Percentiles rank a stretch among this genome's conserved stretches.
Evolutionary conservation across 1,140 invertebrate genomes (phyloP).

Genomic region (Drosophila punjabiensis): DNA sequence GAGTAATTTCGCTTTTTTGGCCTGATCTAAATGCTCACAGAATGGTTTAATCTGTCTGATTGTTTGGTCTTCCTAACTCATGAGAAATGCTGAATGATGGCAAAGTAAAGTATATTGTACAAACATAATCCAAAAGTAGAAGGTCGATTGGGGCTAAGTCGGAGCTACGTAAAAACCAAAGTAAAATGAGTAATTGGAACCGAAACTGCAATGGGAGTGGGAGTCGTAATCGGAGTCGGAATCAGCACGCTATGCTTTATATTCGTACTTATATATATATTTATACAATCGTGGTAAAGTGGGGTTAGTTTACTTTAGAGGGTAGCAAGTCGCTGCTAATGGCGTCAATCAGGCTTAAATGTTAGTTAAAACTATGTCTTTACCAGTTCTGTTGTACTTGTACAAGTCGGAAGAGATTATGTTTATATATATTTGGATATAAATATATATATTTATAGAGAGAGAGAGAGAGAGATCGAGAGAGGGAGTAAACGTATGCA

Average conservation of each 20-base stretch:
- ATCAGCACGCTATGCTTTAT: conserved; percentile 74
- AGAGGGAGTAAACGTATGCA: conserved; percentile 32
- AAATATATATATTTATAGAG: conserved; percentile 17
- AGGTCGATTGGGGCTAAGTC: conserved; percentile 11
- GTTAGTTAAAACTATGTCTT: conserved; percentile 23
- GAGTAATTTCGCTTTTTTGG: conserved; percentile 25
- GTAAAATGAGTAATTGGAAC: conserved; percentile 14
- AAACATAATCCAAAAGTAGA: conserved; percentile 17
- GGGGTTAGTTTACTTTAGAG: conserved; percentile 29
- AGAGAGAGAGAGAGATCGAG: conserved; percentile 24
- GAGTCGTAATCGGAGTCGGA: conserved; percentile 29
- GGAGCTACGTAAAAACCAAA: conserved; percentile 22
- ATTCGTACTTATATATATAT: neutral
- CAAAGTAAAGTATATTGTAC: neutral
- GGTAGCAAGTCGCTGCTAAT: conserved; percentile 25
- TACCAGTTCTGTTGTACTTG: conserved; percentile 20
- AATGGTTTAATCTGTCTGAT: conserved; percentile 25
- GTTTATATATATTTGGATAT: conserved; percentile 44
- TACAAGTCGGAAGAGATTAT: conserved; percentile 12
- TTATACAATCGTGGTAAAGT: conserved; percentile 4
- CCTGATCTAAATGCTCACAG: conserved; percentile 45
- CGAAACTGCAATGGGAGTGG: conserved; percentile 28
- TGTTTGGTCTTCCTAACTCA: conserved; percentile 18
- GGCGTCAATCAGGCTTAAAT: conserved; percentile 25
- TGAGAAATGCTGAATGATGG: conserved; percentile 35